These are phyloP conservation scores for Nesidiocoris tenuis DNA, from an alignment of 2,888 invertebrate genomes.

Conservation along the genomic window DNA sequence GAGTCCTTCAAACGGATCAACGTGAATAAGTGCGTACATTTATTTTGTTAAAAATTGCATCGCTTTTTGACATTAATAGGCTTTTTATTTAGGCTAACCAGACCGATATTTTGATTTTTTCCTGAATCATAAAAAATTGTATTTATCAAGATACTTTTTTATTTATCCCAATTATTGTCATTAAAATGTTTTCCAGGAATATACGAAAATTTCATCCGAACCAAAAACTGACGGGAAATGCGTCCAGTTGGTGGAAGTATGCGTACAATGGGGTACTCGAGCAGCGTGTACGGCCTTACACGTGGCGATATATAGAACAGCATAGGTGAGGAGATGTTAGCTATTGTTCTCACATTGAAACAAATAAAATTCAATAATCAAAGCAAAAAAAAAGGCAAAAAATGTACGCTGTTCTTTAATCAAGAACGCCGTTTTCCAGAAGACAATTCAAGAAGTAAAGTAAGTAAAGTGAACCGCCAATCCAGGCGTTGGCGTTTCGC, in stretches of 20 bases:
- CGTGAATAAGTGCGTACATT: constrained; percentile 61
- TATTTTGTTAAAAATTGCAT: constrained; percentile 21
- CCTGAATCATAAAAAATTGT: no score
- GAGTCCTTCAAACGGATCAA: constrained; percentile 61
- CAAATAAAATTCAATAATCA: no score
- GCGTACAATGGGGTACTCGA: constrained; percentile 69
- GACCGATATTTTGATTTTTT: no score
- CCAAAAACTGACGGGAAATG: constrained; percentile 61
- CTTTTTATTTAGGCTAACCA: no score
- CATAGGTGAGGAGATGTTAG: constrained; percentile 62
- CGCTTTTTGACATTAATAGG: not conserved
- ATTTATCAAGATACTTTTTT: no score
- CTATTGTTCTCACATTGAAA: not conserved
- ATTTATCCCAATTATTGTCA: not conserved
- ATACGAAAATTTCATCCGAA: constrained; percentile 66
- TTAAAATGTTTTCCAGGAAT: constrained; percentile 59
- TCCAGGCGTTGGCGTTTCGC: no score
- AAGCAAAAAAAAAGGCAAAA: no score
- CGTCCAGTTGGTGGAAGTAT: constrained; percentile 74
- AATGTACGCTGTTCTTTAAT: no score
- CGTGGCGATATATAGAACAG: constrained; percentile 69
- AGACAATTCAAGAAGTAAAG: no score
- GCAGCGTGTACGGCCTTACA: constrained; percentile 70
- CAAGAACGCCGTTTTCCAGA: no score
- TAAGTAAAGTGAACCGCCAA: no score